These are phyloP conservation scores for Marisa cornuarietis DNA, from an alignment of 1,140 invertebrate species.

Conservation along the genomic window DNA sequence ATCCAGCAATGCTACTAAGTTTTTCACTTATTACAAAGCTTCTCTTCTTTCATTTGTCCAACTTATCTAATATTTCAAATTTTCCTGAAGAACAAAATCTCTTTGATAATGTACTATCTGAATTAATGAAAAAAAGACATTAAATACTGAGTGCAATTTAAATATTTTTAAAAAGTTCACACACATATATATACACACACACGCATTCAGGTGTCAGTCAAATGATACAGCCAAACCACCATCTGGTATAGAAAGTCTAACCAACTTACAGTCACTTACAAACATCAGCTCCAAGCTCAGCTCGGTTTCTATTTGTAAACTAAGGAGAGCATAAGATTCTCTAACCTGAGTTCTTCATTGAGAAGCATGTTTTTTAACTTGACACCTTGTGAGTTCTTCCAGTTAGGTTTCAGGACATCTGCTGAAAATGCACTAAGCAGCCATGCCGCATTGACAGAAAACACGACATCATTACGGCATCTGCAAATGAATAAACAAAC, in stretches of 20 bases:
- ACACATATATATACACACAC: too few species aligned
- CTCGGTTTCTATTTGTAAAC: neutral
- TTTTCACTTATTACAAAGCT: neutral
- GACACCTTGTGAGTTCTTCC: conserved; percentile 86
- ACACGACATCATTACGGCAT: conserved; percentile 92
- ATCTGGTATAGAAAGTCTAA: neutral
- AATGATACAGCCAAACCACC: too few species aligned
- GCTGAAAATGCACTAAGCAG: conserved; percentile 92
- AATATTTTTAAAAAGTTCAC: too few species aligned
- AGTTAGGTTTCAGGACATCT: conserved; percentile 76
- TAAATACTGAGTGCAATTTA: too few species aligned
- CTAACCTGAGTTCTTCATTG: conserved; percentile 81
- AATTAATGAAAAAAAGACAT: too few species aligned
- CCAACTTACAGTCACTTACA: conserved; percentile 2
- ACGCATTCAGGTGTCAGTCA: too few species aligned
- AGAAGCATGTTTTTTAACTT: conserved; percentile 89
- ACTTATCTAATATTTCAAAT: too few species aligned
- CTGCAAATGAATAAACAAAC: conserved; percentile 66
- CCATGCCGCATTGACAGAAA: conserved; percentile 95
- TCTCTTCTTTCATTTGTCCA: too few species aligned
- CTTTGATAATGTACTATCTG: too few species aligned
- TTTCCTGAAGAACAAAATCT: too few species aligned
- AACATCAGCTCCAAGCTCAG: neutral
- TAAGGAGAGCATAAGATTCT: conserved; percentile 2
- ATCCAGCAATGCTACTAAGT: neutral